phyloP scores from a whole-genome alignment of 2,888 invertebrate genomes.

The Acanthoscelides obtectus region DNA sequence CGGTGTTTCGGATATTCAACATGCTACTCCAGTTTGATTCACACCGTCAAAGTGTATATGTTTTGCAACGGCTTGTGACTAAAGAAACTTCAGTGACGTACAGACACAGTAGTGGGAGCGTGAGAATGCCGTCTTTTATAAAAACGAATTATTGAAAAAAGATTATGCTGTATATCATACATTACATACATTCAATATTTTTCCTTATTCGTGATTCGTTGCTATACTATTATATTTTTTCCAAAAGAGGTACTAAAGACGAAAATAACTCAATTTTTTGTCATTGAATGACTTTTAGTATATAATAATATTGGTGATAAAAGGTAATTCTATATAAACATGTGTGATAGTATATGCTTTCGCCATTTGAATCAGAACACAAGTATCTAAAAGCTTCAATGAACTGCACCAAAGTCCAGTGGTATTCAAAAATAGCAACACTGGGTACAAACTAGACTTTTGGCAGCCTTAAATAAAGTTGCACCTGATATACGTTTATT shows the following conservation, averaged over 20 bases:
- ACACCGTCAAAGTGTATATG: too few species aligned
- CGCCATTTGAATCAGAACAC: neutral
- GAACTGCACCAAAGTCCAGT: neutral
- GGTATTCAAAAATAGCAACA: neutral
- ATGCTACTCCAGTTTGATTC: too few species aligned
- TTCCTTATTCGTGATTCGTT: neutral
- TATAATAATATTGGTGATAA: constrained; percentile 41
- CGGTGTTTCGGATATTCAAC: too few species aligned
- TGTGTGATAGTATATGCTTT: constrained; percentile 14
- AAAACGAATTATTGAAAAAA: neutral
- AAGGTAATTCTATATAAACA: constrained; percentile 45
- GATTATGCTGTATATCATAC: neutral
- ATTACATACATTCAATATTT: neutral
- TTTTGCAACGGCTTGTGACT: too few species aligned
- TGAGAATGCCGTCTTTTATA: neutral
- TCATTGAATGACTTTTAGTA: constrained; percentile 46
- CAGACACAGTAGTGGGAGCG: neutral
- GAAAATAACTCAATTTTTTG: constrained; percentile 40
- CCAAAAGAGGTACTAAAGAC: constrained; percentile 11
- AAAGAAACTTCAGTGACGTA: neutral
- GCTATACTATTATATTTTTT: constrained; percentile 26
- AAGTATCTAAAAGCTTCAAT: neutral
- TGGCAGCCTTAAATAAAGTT: neutral
- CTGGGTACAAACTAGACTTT: neutral
- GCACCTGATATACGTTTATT: too few species aligned